Evolutionary conservation across 2,797 vertebrate genomes (phyloP), one percentile per base, ranked within the genome.

Genomic region (Clarias fuscus): DNA sequence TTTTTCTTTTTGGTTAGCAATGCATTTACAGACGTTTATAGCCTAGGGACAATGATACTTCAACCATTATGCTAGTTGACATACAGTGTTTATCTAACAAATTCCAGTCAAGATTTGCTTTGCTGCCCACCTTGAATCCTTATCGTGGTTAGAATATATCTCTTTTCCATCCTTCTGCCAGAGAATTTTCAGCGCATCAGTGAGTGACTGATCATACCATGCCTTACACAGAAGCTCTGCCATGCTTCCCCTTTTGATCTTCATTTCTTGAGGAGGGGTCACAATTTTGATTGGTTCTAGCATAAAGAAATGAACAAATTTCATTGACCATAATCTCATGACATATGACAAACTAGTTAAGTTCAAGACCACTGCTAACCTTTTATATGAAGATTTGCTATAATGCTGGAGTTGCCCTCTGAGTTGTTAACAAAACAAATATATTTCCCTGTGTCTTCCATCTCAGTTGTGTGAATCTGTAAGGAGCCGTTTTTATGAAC

Each of bases 251-350:
- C 93, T 96, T 88, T 94, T 85, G 58, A 98, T 89, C 85, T 93
- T 90, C 40, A 93, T 87, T 82, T 95, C 93, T 93, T 94, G 93
- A 0, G 98, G 97, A 86, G 93, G 94, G 82, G 91, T 65, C 7
- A 90, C 90, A 43, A 98, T 95, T 90, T 93, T 94, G 4, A 97
- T 99, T 6, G 96, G 95, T n/a, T 97, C 98, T 99, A 91, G 84
- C 33, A 33, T 13, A 68, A 61, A 85, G 37, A 61, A 53, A 4
- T 67, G 24, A 18, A 67, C 11, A 73, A 17, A 37, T 77, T 86
- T 85, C 40, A 75, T 15, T 56, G n/a, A 67, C 14, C 48, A 75
- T 65, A 14, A 79, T 20, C 7, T 67, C 64, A 48, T 53, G 30
- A 81, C 27, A 15, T 64, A 43, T 27, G 58, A 27, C 17, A 84